These are phyloP conservation scores for Steinernema feltiae DNA, from an alignment of 1,140 invertebrate species.

Conservation along the genomic window DNA sequence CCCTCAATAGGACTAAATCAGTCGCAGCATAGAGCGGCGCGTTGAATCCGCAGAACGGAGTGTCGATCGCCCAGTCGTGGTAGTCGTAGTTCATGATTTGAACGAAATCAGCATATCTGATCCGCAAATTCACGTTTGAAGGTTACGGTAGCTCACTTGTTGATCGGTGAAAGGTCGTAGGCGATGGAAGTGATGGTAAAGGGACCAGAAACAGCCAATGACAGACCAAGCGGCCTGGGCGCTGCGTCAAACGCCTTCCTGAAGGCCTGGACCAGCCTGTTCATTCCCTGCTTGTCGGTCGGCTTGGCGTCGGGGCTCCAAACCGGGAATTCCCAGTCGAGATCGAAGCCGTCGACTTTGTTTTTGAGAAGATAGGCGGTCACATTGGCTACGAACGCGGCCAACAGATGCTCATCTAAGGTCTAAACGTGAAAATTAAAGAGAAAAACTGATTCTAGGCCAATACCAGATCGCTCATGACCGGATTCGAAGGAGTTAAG, in stretches of 20 bases:
- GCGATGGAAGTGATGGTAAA: constrained; percentile 38
- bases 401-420: constrained; percentile 17
- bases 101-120: constrained; percentile 43
- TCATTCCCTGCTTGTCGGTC: constrained; percentile 32
- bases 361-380: constrained; percentile 31
- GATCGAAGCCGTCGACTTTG: constrained; percentile 41
- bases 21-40: constrained; percentile 30
- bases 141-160: no score
- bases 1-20: constrained; percentile 36
- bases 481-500: constrained; percentile 4
- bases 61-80: constrained; percentile 32
- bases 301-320: constrained; percentile 37
- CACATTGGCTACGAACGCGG: constrained; percentile 9
- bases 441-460: no score
- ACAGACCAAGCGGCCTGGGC: constrained; percentile 8
- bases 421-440: no score
- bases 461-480: constrained; percentile 23
- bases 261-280: constrained; percentile 33
- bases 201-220: constrained; percentile 38
- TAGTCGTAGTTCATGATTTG: constrained; percentile 53
- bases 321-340: constrained; percentile 50
- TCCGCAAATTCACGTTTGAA: no score
- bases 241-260: background rate
- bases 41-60: constrained; percentile 47
- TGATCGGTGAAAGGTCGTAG: constrained; percentile 37